phyloP scores from a whole-genome alignment of 2,113 vertebrate species.

The Arvicanthis niloticus region DNA sequence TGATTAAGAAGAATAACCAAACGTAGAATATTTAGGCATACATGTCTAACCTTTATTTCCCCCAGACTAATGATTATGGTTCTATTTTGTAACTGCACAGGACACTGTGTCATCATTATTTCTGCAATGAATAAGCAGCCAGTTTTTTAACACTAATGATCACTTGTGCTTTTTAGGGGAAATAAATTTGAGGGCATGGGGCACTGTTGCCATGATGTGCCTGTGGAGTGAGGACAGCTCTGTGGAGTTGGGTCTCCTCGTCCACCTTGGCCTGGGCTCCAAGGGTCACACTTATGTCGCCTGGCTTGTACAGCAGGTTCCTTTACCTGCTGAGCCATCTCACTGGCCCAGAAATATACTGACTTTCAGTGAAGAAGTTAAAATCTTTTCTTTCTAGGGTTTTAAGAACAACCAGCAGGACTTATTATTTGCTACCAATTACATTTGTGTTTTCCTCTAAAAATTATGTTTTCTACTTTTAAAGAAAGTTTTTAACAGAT shows the following conservation, averaged over 20 bases:
- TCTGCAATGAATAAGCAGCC: background rate
- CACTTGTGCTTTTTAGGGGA: constrained; percentile 33
- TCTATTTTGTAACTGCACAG: constrained; percentile 8
- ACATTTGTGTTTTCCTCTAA: constrained; percentile 21
- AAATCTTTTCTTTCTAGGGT: background rate
- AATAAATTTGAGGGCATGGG: background rate
- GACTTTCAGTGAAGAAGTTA: constrained; percentile 5
- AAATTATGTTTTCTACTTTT: constrained; percentile 43
- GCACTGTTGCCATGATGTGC: background rate
- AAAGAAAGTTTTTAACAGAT: constrained; percentile 35
- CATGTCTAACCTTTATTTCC: constrained; percentile 3
- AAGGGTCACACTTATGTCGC: too few relatives aligned
- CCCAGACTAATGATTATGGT: constrained; percentile 49
- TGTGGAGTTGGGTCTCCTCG: background rate
- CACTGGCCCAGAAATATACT: background rate
- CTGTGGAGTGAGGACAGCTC: background rate
- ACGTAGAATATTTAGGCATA: constrained; percentile 31
- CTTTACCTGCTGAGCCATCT: background rate
- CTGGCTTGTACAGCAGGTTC: background rate
- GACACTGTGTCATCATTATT: background rate
- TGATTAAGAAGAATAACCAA: constrained; percentile 55
- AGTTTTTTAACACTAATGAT: constrained; percentile 44
- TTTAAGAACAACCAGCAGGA: constrained; percentile 54
- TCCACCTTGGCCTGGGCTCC: background rate
- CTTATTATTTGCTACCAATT: background rate